Base-by-base conservation (phyloP, 2,888 invertebrate genomes). In the Drosophila atripex region DNA sequence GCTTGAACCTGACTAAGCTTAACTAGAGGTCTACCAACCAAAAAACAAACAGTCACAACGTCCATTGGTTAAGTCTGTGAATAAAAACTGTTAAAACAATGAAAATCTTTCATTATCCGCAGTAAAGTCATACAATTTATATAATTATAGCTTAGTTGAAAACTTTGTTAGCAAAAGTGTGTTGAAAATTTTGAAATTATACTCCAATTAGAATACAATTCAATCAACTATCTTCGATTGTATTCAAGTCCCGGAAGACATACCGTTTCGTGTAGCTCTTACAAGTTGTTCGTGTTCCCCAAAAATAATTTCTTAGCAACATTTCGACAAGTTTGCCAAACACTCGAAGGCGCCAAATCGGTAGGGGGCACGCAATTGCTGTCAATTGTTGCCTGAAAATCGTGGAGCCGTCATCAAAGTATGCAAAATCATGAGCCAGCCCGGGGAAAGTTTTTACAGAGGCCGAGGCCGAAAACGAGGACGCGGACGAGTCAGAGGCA, bases 341-440 rank as follows among this genome's bases (percentile, higher is more conserved):
- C 68, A 70, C 41, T 38, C 53, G 30, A 38, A 53, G 39, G 65
- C 46, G 50, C 23, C 28, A 35, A 25, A 39, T 39, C 21, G 35
- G 21, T 18, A 39, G 53, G 32, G 43, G 57, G 53, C 38, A 66
- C 72, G 86, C 84, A 84, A 80, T 86, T 80, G 77, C 76, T 77
- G 86, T 83, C 88, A 84, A 88, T 88, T 86, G 84, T 77, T 71
- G 78, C 76, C 68, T 57, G 59, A 65, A 77, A 66, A 65, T 61
- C 55, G 60, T 32, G 45, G 52, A 65, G 61, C 45, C 50, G 38
- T 45, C 56, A 65, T 18, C 39, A 41, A 68, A 77, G 71, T 73
- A 74, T 88, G 88, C 80, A 76, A 43, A 88, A 88, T 86, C 88
- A 83, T 77, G 69, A 58, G 47, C 25, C 55, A 51, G 49, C 9